Evolutionary conservation across 2,113 vertebrate species (phyloP).

Genomic region (Ranitomeya imitator): DNA sequence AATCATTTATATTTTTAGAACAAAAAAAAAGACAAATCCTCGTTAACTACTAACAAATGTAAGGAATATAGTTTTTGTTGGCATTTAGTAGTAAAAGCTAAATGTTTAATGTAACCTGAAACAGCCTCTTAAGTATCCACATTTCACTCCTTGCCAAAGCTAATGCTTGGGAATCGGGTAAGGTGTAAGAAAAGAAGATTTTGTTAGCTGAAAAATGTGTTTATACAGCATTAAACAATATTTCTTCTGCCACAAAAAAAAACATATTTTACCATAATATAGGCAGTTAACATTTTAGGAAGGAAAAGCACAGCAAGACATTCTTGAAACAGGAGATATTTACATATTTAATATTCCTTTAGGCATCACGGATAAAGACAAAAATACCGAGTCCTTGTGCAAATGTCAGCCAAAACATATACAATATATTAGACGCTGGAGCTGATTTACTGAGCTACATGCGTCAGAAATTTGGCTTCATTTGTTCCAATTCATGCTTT

Average conservation of each 20-base stretch:
- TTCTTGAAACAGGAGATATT: background rate
- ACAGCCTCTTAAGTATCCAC: conserved; percentile 66
- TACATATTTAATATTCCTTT: background rate
- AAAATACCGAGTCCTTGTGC: background rate
- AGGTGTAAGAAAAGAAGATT: conserved; percentile 62
- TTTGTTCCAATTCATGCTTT: too few species aligned
- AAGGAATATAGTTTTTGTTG: conserved; percentile 68
- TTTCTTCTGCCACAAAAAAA: conserved; percentile 59
- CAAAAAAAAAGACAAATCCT: conserved; percentile 53
- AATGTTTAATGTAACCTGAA: conserved; percentile 71
- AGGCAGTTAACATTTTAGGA: conserved; percentile 50
- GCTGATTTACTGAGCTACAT: too few species aligned
- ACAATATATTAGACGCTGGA: too few species aligned
- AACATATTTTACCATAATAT: conserved; percentile 63
- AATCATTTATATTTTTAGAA: background rate
- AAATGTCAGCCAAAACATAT: too few species aligned
- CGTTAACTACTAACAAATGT: conserved; percentile 51
- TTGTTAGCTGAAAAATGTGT: conserved; percentile 67
- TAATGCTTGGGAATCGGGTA: conserved; percentile 71
- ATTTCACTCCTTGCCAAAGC: conserved; percentile 73
- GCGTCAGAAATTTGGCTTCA: too few species aligned
- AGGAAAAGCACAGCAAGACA: background rate
- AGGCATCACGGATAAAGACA: background rate
- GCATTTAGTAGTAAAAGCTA: conserved; percentile 62
- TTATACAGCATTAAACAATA: conserved; percentile 62